Percentiles rank a stretch among this genome's conserved stretches.
These are phyloP conservation scores for Cheilosia scutellata DNA, from an alignment of 2,888 invertebrate species.

Conservation along the genomic window DNA sequence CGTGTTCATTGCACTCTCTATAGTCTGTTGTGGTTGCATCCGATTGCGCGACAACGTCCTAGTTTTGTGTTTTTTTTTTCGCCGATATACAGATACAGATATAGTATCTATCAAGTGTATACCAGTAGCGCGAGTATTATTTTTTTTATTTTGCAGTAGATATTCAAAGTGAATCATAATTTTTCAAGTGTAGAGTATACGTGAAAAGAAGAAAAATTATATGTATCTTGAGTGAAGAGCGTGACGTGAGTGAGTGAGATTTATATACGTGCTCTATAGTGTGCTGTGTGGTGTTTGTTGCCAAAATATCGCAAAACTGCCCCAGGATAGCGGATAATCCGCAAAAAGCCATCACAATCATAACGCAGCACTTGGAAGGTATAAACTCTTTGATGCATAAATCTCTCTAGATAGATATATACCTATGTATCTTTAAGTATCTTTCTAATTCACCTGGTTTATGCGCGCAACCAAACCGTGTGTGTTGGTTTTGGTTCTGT, in stretches of 20 bases:
- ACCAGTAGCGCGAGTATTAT: slow-evolving; percentile 36
- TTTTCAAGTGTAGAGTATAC: slow-evolving; percentile 57
- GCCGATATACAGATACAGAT: neutral
- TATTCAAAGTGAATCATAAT: slow-evolving; percentile 71
- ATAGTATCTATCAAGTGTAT: slow-evolving; percentile 58
- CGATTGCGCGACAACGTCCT: slow-evolving; percentile 53
- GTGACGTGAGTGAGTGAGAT: slow-evolving; percentile 62
- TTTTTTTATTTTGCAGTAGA: slow-evolving; percentile 29
- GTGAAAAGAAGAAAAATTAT: slow-evolving; percentile 24
- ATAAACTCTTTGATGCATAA: slow-evolving; percentile 33
- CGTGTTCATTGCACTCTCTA: slow-evolving; percentile 68
- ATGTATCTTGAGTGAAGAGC: slow-evolving; percentile 67
- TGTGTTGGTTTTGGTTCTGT: slow-evolving; percentile 40
- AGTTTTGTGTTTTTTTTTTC: slow-evolving; percentile 14
- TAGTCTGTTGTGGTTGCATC: slow-evolving; percentile 61
- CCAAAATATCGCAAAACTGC: slow-evolving; percentile 61
- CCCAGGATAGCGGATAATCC: slow-evolving; percentile 74
- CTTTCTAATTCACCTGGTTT: slow-evolving; percentile 29
- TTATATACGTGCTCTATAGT: slow-evolving; percentile 31
- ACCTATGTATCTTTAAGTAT: slow-evolving; percentile 7
- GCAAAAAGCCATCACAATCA: slow-evolving; percentile 68
- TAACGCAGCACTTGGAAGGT: slow-evolving; percentile 74
- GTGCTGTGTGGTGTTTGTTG: slow-evolving; percentile 1
- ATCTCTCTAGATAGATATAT: slow-evolving; percentile 34
- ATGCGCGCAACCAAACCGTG: slow-evolving; percentile 43